A percentile compares a stretch with the other conserved stretches of the same genome.
These are phyloP conservation scores for Chaetodon auriga DNA, from an alignment of 2,113 vertebrate species.

Conservation along the genomic window DNA sequence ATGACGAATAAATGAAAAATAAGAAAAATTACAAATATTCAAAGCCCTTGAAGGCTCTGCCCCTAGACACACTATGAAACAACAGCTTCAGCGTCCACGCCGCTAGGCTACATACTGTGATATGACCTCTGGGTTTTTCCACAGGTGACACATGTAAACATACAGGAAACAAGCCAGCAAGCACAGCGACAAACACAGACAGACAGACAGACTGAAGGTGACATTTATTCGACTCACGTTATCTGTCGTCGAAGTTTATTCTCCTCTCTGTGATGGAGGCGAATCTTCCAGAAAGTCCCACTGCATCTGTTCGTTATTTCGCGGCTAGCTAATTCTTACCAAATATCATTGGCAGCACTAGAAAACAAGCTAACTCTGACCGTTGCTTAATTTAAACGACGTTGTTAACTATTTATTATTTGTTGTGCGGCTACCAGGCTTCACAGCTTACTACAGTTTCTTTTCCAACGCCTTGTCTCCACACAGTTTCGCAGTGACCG, in stretches of 20 bases:
- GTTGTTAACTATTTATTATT: background rate
- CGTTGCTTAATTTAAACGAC: background rate
- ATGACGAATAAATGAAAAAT: no score
- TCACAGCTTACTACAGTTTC: background rate
- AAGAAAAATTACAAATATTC: background rate
- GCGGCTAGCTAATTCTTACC: background rate
- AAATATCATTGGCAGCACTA: background rate
- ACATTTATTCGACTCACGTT: conserved; percentile 11
- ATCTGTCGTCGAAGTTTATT: background rate
- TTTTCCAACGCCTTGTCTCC: background rate
- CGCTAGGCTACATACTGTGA: background rate
- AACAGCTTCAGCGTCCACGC: background rate
- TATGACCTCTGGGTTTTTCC: background rate
- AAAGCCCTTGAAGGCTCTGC: background rate
- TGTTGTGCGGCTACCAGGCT: background rate
- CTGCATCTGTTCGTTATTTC: background rate
- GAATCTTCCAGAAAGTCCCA: background rate
- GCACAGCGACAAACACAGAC: background rate
- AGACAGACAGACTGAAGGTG: background rate
- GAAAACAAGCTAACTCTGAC: background rate
- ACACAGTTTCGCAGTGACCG: background rate
- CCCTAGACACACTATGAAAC: background rate
- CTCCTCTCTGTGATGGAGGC: background rate
- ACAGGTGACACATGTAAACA: background rate
- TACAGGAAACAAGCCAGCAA: background rate